phyloP scores from a whole-genome alignment of 1,140 invertebrate genomes.

The Drosophila mayri region DNA sequence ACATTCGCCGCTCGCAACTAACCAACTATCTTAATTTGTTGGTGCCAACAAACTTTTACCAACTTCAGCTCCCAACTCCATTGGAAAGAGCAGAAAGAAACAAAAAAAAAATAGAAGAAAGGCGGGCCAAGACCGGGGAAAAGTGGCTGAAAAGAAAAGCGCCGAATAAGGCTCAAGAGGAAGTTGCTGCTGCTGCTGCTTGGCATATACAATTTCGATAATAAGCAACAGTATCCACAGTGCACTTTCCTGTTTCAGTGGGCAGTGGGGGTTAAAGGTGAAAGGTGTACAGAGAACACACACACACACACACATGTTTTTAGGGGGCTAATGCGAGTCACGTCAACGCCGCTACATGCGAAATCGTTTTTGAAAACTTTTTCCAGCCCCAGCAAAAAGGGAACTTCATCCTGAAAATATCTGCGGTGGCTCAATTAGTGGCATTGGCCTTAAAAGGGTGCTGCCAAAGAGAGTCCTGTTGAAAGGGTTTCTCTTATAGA shows the following conservation, averaged over 20 bases:
- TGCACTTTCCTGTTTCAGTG: slow-evolving; percentile 32
- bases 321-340: slow-evolving; percentile 74
- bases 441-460: slow-evolving; percentile 68
- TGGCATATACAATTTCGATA: slow-evolving; percentile 82
- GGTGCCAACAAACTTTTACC: slow-evolving; percentile 74
- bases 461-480: background rate
- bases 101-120: background rate
- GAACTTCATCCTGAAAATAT: slow-evolving; percentile 42
- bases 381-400: slow-evolving; percentile 13
- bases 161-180: slow-evolving; percentile 38
- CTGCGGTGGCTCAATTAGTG: slow-evolving; percentile 67
- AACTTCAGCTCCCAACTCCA: slow-evolving; percentile 5
- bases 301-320: slow-evolving; percentile 2
- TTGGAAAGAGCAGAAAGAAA: background rate
- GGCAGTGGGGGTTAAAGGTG: background rate
- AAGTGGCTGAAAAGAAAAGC: slow-evolving; percentile 30
- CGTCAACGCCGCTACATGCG: slow-evolving; percentile 77
- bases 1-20: slow-evolving; percentile 63
- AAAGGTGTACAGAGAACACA: slow-evolving; percentile 26
- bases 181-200: slow-evolving; percentile 67
- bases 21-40: slow-evolving; percentile 82
- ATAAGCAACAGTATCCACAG: slow-evolving; percentile 80
- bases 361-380: slow-evolving; percentile 74
- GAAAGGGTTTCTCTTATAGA: background rate
- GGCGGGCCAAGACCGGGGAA: background rate